A percentile compares a stretch with the other conserved stretches of the same genome.
These are phyloP conservation scores for Tipula lateralis DNA, from an alignment of 2,888 invertebrate species.

Conservation along the genomic window DNA sequence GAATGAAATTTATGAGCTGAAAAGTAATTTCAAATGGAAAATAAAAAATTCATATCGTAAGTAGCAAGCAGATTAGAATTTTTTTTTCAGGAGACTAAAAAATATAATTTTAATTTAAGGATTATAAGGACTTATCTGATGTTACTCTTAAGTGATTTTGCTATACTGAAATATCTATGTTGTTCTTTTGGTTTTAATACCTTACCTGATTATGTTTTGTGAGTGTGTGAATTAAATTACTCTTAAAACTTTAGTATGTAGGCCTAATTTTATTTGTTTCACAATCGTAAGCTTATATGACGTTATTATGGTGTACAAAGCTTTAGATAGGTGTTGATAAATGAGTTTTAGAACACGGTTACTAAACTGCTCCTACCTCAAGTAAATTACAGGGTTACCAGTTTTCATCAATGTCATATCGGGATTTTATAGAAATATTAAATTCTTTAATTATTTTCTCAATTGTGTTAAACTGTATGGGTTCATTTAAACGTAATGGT, in stretches of 20 bases:
- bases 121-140: neutral
- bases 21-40: slow-evolving; percentile 9
- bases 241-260: neutral
- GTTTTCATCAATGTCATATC: too few species aligned
- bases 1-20: slow-evolving; percentile 11
- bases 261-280: neutral
- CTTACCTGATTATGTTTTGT: neutral
- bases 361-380: too few species aligned
- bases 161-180: neutral
- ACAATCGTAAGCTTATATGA: too few species aligned
- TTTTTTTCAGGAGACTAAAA: neutral
- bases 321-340: too few species aligned
- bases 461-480: too few species aligned
- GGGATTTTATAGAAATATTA: too few species aligned
- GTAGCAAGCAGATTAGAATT: neutral
- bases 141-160: neutral
- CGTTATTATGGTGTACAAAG: too few species aligned
- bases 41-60: slow-evolving; percentile 19
- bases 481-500: too few species aligned
- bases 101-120: neutral
- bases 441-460: too few species aligned
- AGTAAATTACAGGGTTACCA: too few species aligned
- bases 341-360: too few species aligned
- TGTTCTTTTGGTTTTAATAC: neutral
- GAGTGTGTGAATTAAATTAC: neutral